Percentiles rank a stretch among this genome's conserved stretches.
Evolutionary conservation across 2,888 invertebrate species (phyloP).

Genomic region (Pollenia amentaria): DNA sequence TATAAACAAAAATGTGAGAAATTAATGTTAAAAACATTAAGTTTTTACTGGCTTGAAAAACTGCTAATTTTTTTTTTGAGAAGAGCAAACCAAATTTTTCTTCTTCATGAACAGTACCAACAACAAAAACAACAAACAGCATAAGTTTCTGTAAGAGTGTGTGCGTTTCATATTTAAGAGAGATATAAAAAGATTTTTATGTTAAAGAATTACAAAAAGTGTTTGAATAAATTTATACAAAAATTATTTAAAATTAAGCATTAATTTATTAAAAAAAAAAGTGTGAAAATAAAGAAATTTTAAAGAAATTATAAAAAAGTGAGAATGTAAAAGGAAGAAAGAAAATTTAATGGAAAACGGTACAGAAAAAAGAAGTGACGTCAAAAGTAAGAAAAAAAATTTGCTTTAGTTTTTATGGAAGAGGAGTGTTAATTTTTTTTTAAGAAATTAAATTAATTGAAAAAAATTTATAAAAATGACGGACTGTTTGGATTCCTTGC

Average conservation of each 20-base stretch:
- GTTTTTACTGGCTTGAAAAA: slow-evolving; percentile 36
- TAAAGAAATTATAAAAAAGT: no score
- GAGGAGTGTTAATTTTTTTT: slow-evolving; percentile 48
- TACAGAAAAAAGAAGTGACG: slow-evolving; percentile 68
- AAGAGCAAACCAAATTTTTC: slow-evolving; percentile 49
- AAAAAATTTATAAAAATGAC: slow-evolving; percentile 78
- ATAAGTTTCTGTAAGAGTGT: slow-evolving; percentile 57
- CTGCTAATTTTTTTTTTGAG: slow-evolving; percentile 4
- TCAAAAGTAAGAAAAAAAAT: slow-evolving; percentile 54
- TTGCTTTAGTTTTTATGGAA: slow-evolving; percentile 48
- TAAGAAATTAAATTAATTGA: background rate
- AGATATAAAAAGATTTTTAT: slow-evolving; percentile 69
- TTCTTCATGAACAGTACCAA: slow-evolving; percentile 57
- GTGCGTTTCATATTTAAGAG: slow-evolving; percentile 58
- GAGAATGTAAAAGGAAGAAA: no score
- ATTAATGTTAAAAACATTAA: slow-evolving; percentile 33
- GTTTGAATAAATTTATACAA: slow-evolving; percentile 52
- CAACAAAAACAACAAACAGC: slow-evolving; percentile 66
- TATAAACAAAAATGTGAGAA: slow-evolving; percentile 22
- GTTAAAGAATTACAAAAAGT: slow-evolving; percentile 47
- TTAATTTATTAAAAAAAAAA: slow-evolving; percentile 29
- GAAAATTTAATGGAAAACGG: background rate
- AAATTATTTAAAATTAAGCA: slow-evolving; percentile 60
- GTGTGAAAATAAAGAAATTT: slow-evolving; percentile 14
- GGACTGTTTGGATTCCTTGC: slow-evolving; percentile 81